Conservation (phyloP, 92 coral and sea anemone genomes). For the Hydrozoanthus gracilis region DNA sequence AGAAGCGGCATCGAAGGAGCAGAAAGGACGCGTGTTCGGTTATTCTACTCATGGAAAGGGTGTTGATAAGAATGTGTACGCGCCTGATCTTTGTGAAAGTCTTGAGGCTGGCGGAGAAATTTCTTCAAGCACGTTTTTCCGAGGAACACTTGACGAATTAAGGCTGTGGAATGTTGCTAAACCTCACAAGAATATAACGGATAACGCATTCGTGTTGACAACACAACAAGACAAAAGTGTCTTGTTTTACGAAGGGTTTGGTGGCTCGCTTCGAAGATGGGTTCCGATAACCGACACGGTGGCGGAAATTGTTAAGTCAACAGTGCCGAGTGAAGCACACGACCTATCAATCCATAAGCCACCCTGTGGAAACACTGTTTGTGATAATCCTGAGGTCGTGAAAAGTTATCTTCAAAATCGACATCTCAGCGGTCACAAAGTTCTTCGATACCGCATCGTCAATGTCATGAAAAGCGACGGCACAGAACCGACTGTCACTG, state of each 20-base stretch:
- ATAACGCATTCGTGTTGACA: constrained; percentile 63
- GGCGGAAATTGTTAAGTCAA: constrained; percentile 83
- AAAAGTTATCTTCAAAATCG: constrained; percentile 87
- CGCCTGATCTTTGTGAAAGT: constrained; percentile 78
- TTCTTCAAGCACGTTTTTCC: constrained; percentile 69
- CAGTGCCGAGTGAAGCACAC: constrained; percentile 93
- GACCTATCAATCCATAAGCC: constrained; percentile 88
- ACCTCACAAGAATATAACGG: constrained; percentile 81
- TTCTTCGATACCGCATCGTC: constrained; percentile 77
- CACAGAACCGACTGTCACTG: constrained; percentile 79
- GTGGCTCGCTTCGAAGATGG: constrained; percentile 70
- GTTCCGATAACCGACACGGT: constrained; percentile 53
- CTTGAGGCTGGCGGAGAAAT: constrained; percentile 93
- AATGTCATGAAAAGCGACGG: constrained; percentile 91
- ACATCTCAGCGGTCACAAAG: constrained; percentile 68
- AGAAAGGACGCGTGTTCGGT: constrained; percentile 90
- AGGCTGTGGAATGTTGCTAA: constrained; percentile 90
- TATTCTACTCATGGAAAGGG: constrained; percentile 35
- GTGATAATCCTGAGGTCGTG: constrained; percentile 95
- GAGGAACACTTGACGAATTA: constrained; percentile 92
- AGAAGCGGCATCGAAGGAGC: constrained; percentile 85
- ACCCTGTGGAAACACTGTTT: constrained; percentile 93
- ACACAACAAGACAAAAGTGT: constrained; percentile 38
- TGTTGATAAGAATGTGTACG: constrained; percentile 32
- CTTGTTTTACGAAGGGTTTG: constrained; percentile 75